A percentile compares a stretch with the other conserved stretches of the same genome.
Evolutionary conservation across 2,113 vertebrate species (phyloP).

Genomic region (Tetraodon nigroviridis): DNA sequence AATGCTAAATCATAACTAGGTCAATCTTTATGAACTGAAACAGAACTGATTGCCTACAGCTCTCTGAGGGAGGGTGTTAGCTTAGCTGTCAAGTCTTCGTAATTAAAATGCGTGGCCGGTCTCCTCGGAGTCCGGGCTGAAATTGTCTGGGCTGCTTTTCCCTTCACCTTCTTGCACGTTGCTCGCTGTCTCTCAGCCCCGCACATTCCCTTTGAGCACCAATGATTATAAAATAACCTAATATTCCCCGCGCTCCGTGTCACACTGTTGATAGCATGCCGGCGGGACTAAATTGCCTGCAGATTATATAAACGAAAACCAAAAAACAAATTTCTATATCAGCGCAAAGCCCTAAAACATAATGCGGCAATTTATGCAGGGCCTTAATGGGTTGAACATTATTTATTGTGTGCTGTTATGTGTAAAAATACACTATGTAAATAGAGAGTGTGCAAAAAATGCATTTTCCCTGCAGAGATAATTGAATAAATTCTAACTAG

Average conservation of each 20-base stretch:
- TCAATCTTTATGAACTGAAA: no score
- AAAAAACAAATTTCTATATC: conserved; percentile 18
- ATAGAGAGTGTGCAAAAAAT: no score
- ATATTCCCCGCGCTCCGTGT: conserved; percentile 20
- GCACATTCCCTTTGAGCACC: conserved; percentile 36
- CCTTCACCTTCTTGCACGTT: conserved; percentile 40
- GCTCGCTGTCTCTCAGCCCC: conserved; percentile 28
- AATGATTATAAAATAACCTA: conserved; percentile 53
- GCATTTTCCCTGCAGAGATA: conserved; percentile 4
- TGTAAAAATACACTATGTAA: conserved; percentile 38
- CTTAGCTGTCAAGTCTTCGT: conserved; percentile 39
- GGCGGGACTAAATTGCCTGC: conserved; percentile 38
- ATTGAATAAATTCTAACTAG: conserved; percentile 43
- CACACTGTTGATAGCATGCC: conserved; percentile 30
- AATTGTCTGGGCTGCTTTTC: conserved; percentile 43
- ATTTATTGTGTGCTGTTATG: conserved; percentile 29
- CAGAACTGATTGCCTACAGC: no score
- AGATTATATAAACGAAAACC: conserved; percentile 45
- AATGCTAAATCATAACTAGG: no score
- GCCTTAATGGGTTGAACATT: conserved; percentile 31
- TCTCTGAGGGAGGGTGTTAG: neutral
- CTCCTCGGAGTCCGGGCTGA: conserved; percentile 32
- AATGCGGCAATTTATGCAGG: conserved; percentile 35
- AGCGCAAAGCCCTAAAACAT: conserved; percentile 34
- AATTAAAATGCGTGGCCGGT: conserved; percentile 48